Base-by-base conservation (phyloP, 2,888 invertebrate species). In the Drosophila ustulata region DNA sequence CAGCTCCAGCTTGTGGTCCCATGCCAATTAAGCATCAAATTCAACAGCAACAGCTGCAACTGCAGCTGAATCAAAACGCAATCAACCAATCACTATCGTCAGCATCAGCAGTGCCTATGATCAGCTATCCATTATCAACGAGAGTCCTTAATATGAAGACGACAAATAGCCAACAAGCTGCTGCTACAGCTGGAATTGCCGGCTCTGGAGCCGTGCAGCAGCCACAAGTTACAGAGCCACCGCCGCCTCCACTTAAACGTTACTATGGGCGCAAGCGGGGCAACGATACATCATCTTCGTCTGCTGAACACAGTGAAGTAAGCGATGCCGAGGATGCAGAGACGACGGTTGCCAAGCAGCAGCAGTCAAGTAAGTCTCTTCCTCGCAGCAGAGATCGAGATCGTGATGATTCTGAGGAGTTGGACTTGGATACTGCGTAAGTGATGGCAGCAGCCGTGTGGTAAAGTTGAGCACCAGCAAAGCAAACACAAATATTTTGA, bases 261-360 rank as follows among this genome's bases (percentile, higher is more conserved):
- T 94, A 94, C 83, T 94, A 94, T 79, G 94, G 94, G 26, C 91
- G 94, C 43, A 93, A 93, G 75, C 93, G 93, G 65, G 94, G 93
- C 39, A 93, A 94, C 75, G 93, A 93, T 46, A 93, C 94, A 39
- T 93, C 94, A 0, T 93, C 93, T 6, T 89, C 90, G 18, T 86
- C 85, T 0, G 67, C 65, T 3, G 82, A 84, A 4, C 82, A 78
- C 41, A 90, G 80, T 56, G 85, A 80, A 9, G 73, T 69, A 13
- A 88, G 90, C 8, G 91, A 90, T 7, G 79, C 79, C 3, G 90
- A 85, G 5, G 76, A 77, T 7, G 78, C 77, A 3, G 90, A 84
- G 6, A 74, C 71, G 26, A 61, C 67, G 8, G 41, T 52, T 8
- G 37, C n/a, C 13, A 79, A 55, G 39, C 81, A 49, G 45, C 51